Evolutionary conservation across 2,888 invertebrate species (phyloP).

Genomic region (Protophormia terraenovae): DNA sequence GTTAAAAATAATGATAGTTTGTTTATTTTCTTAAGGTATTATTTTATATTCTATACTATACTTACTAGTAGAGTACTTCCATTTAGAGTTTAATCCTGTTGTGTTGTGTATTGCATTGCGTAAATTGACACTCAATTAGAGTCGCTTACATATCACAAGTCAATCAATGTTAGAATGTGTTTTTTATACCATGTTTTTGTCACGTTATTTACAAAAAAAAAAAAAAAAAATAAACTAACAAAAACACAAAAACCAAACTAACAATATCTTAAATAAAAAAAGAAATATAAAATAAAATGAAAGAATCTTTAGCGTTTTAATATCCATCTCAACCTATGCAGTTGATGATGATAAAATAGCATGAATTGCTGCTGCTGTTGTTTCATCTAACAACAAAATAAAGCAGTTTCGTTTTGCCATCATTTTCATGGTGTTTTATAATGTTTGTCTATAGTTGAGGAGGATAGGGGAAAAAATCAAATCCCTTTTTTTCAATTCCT

Average conservation of each 20-base stretch:
- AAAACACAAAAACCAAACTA: not conserved
- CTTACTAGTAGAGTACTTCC: not conserved
- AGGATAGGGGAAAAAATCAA: not conserved
- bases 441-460: slow-evolving; percentile 19
- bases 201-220: slow-evolving; percentile 52
- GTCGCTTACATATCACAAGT: slow-evolving; percentile 79
- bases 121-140: slow-evolving; percentile 76
- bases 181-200: slow-evolving; percentile 59
- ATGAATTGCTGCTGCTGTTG: slow-evolving; percentile 36
- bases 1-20: not conserved
- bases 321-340: slow-evolving; percentile 21
- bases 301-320: slow-evolving; percentile 60
- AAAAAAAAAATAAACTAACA: not conserved
- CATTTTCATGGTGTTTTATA: slow-evolving; percentile 48
- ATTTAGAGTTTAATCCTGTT: slow-evolving; percentile 53
- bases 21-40: not conserved
- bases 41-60: not conserved
- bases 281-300: slow-evolving; percentile 29
- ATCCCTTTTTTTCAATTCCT: slow-evolving; percentile 59
- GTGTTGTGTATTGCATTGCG: slow-evolving; percentile 63
- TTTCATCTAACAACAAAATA: slow-evolving; percentile 39
- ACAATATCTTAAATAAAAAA: not conserved
- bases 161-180: slow-evolving; percentile 79
- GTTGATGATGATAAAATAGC: slow-evolving; percentile 36
- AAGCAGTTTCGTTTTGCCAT: slow-evolving; percentile 49